phyloP scores from a whole-genome alignment of 2,888 invertebrate genomes.

The Megalurothrips usitatus region DNA sequence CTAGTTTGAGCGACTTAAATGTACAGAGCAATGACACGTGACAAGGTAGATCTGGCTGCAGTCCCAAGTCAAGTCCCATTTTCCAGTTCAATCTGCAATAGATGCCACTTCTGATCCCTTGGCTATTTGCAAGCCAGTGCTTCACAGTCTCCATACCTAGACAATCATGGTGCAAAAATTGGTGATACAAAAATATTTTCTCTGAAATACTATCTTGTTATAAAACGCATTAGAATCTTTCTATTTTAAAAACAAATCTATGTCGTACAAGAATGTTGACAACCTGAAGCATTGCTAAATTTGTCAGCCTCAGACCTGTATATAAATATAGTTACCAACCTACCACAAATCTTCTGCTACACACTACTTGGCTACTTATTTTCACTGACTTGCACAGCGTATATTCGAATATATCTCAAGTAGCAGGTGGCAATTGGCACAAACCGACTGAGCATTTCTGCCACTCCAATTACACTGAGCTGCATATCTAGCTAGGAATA shows the following conservation, averaged over 20 bases:
- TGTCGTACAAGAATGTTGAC: not conserved
- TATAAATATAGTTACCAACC: conserved; percentile 23
- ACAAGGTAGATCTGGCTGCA: conserved; percentile 13
- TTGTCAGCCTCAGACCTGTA: conserved; percentile 18
- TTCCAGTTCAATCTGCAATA: conserved; percentile 26
- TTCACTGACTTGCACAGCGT: conserved; percentile 24
- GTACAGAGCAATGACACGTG: conserved; percentile 16
- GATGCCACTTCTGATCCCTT: conserved; percentile 16
- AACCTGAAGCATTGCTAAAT: conserved; percentile 12
- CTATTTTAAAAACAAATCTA: conserved; percentile 25
- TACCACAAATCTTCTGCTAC: conserved; percentile 9
- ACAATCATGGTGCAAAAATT: conserved; percentile 26
- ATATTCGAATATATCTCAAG: conserved; percentile 7
- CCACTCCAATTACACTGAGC: conserved; percentile 12
- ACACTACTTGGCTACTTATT: conserved; percentile 25
- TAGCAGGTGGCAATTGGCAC: conserved; percentile 24
- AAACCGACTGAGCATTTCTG: conserved; percentile 22
- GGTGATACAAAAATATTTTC: conserved; percentile 25
- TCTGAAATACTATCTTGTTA: conserved; percentile 23
- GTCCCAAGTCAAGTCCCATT: conserved; percentile 26
- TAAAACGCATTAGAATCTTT: conserved; percentile 9
- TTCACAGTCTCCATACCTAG: conserved; percentile 19
- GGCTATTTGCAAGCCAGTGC: conserved; percentile 19
- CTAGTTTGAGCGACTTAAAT: conserved; percentile 25
- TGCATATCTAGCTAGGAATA: conserved; percentile 23